Base-by-base conservation (phyloP, 2,797 vertebrate species). In the Balearica regulorum region DNA sequence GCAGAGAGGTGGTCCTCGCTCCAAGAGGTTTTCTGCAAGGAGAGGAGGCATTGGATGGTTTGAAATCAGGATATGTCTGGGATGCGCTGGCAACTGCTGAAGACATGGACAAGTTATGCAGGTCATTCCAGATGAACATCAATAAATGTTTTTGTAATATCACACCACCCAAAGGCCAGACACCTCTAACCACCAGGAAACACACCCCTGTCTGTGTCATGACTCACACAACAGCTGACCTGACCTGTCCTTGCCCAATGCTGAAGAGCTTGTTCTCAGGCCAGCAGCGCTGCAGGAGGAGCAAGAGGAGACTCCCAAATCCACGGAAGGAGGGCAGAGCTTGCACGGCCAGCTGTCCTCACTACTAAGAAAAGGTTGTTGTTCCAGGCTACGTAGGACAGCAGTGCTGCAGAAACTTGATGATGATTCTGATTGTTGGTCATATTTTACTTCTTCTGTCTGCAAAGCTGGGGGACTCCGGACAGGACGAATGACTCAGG, bases 171-270 rank as follows among this genome's bases (percentile, higher is more conserved):
- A 41, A 44, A 79, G 86, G 86, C 77, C 68, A 83, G 22, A 75
- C 79, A 87, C 72, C 77, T 62, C 88, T 29, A 72, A 72, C 54
- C 71, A 92, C 61, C 92, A 94, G 86, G 76, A 89, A 93, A 83
- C 31, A 77, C 37, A n/a, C 13, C 16, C 24, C 5, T 1, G 0
- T 13, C n/a, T 20, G 35, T 55, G 39, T 26, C 84, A 37, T 1
- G 19, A 60, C 73, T 79, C 92, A 82, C 28, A 41, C 54, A 37
- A 44, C 76, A 82, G 46, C 76, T 71, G n/a, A 46, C 61, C 66
- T 68, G 69, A 20, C 49, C 71, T 15, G n/a, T 48, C 80, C 83
- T 39, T 54, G 61, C 33, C 29, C 65, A 43, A 1, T 4, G 53
- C 55, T 43, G 33, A 22, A 57, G 14, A 48, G 43, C 60, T 54